Evolutionary conservation across 1,140 invertebrate genomes (phyloP), one percentile per base, ranked within the genome.

Genomic region (Listronotus bonariensis): DNA sequence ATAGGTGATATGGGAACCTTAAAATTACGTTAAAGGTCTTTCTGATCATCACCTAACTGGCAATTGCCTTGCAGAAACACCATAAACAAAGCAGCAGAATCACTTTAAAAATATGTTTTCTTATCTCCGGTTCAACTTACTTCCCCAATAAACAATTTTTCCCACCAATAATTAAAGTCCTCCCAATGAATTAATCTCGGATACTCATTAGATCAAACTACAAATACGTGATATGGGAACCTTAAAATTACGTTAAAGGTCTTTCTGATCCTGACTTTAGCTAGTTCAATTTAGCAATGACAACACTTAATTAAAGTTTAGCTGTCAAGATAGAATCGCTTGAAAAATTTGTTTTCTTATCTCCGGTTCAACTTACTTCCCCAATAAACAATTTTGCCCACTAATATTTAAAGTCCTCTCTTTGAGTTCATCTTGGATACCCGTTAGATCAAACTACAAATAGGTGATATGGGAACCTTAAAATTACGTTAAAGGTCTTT

Each of bases 221-320:
- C 60, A 63, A 63, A 63, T 63, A 63, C 60, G 60, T 55, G 60
- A 54, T 63, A 63, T 63, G n/a, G n/a, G n/a, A n/a, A n/a, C n/a
- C n/a, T n/a, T n/a, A n/a, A n/a, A n/a, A n/a, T n/a, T n/a, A n/a
- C n/a, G n/a, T n/a, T n/a, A n/a, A n/a, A n/a, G n/a, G n/a, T n/a
- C n/a, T n/a, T n/a, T n/a, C n/a, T n/a, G n/a, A n/a, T n/a, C n/a
- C n/a, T n/a, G n/a, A n/a, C n/a, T n/a, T n/a, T n/a, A n/a, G n/a
- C n/a, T n/a, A n/a, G n/a, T n/a, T n/a, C n/a, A n/a, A n/a, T n/a
- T n/a, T n/a, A n/a, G n/a, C n/a, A n/a, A n/a, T n/a, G n/a, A n/a
- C n/a, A n/a, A n/a, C n/a, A n/a, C n/a, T n/a, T n/a, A n/a, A n/a
- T n/a, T n/a, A n/a, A n/a, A n/a, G n/a, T n/a, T n/a, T n/a, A n/a